Base-by-base conservation (phyloP, 2,888 invertebrate genomes). In the Villa cingulata region DNA sequence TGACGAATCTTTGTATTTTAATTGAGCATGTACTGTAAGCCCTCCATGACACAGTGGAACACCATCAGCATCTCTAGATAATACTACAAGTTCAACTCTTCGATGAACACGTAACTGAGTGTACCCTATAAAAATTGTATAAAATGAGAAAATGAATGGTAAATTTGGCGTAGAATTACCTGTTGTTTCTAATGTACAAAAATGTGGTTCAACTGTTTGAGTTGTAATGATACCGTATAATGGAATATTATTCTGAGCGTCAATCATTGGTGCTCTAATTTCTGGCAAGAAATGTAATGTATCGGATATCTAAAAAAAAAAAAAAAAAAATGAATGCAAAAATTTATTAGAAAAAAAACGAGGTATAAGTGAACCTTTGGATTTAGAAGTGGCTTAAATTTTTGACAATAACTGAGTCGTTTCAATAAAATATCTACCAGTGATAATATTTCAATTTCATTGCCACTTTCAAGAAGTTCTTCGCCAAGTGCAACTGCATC, bases 371-470 rank as follows among this genome's bases (percentile, higher is more conserved):
- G 32, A 16, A 67, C 67, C 58, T 64, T 67, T 10, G 64, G 60
- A 56, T 69, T 69, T 54, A 55, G 62, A 1, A 76, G 68, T 9
- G 71, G 62, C 53, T 72, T 73, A 32, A 75, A 70, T 56, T 76
- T 76, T 17, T 75, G 71, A 62, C 70, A 81, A 51, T 71, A 71
- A 58, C 82, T 80, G 53, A 86, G 70, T 41, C 84, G 76, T 9
- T 75, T 76, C 4, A 83, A 65, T 4, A 84, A 74, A 1, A 80
- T 73, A 18, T 74, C 75, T 46, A 79, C 75, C 47, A 84, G 76
- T 16, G 78, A 78, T 1, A 86, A 70, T 29, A 85, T 72, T 68
- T 86, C 86, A 17, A 81, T 78, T 56, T 83, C 80, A 1, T 77
- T 78, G 1, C 80, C 83, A 56, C 78, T 75, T 0, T 74, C 66